Percentiles rank a stretch among this genome's conserved stretches.
Evolutionary conservation across 2,797 vertebrate species (phyloP).

Genomic region (Acrossocheilus fasciatus): DNA sequence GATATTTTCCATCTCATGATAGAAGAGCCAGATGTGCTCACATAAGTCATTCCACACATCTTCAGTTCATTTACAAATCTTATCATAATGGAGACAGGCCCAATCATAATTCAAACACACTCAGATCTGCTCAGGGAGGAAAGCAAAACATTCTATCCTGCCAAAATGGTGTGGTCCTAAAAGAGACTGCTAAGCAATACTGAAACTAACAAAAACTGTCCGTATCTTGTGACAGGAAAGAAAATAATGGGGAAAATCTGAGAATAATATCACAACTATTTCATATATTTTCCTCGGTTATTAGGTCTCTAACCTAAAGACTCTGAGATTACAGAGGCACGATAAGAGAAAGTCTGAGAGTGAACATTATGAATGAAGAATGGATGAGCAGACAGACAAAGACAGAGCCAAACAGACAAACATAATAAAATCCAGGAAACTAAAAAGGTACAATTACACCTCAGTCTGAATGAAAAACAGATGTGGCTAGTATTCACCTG

Average conservation of each 20-base stretch:
- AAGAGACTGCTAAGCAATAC: constrained; percentile 17
- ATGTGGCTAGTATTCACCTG: constrained; percentile 23
- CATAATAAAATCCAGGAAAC: constrained; percentile 36
- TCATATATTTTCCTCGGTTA: not conserved
- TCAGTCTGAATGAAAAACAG: constrained; percentile 37
- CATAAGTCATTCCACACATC: constrained; percentile 25
- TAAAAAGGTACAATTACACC: constrained; percentile 36
- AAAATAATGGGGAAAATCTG: not conserved
- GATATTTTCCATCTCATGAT: constrained; percentile 51
- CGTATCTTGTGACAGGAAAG: not conserved
- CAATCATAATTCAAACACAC: constrained; percentile 36
- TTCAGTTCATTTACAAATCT: constrained; percentile 52
- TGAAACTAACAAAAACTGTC: constrained; percentile 5
- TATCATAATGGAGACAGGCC: constrained; percentile 48
- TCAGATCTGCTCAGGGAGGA: constrained; percentile 32
- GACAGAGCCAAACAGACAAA: constrained; percentile 31
- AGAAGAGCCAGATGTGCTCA: constrained; percentile 31
- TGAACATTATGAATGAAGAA: not conserved
- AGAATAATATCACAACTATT: not conserved
- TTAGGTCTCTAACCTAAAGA: constrained; percentile 12
- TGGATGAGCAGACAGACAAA: constrained; percentile 38
- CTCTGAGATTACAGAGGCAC: constrained; percentile 5
- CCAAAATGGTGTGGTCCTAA: constrained; percentile 25
- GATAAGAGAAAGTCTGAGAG: not conserved
- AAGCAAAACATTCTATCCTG: constrained; percentile 9